phyloP scores from a whole-genome alignment of 2,113 vertebrate species.

The Myrmecophaga tridactyla region DNA sequence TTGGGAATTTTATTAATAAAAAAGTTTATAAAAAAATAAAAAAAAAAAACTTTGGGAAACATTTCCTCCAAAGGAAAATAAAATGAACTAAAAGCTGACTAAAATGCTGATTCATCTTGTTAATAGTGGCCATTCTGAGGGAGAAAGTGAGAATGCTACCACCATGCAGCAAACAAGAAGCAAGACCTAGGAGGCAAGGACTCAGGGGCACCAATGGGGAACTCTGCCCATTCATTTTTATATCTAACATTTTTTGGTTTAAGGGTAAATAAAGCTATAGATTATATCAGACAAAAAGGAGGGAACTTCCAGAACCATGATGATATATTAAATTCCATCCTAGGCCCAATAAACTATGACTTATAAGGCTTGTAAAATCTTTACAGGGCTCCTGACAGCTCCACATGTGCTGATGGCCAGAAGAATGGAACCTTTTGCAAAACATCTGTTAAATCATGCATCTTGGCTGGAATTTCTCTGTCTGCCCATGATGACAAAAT shows the following conservation, averaged over 20 bases:
- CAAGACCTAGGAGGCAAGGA: not conserved
- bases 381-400: conserved; percentile 84
- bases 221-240: conserved; percentile 39
- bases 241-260: conserved; percentile 40
- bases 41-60: conserved; percentile 56
- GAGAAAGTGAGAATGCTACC: conserved; percentile 4
- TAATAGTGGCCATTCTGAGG: not conserved
- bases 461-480: conserved; percentile 74
- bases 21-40: no score
- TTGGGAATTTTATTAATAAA: no score
- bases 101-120: conserved; percentile 37
- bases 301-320: conserved; percentile 75
- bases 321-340: conserved; percentile 83
- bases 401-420: conserved; percentile 82
- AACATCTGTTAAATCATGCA: conserved; percentile 82
- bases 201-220: not conserved
- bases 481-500: conserved; percentile 68
- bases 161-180: not conserved
- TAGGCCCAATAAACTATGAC: conserved; percentile 84
- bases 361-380: conserved; percentile 85
- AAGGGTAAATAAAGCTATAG: conserved; percentile 64
- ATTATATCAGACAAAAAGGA: conserved; percentile 64
- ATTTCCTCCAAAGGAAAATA: conserved; percentile 53
- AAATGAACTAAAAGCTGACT: conserved; percentile 44
- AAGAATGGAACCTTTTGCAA: conserved; percentile 84